These are phyloP conservation scores for Theocolax elegans DNA, from an alignment of 1,140 invertebrate species.

Conservation along the genomic window DNA sequence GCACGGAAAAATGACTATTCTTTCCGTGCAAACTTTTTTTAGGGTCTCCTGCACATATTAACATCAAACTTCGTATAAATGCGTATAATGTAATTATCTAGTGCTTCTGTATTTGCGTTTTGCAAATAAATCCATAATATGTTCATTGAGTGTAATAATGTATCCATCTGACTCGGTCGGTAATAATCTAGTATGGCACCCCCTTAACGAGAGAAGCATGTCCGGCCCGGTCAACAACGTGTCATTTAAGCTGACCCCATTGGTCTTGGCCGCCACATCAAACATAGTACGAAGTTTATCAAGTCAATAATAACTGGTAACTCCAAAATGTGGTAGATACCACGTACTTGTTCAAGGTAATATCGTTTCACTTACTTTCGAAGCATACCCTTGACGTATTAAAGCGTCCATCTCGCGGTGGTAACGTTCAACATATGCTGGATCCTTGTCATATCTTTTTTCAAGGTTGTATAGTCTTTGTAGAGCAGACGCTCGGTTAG, in stretches of 20 bases:
- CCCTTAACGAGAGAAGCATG: neutral
- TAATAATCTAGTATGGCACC: neutral
- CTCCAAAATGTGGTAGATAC: neutral
- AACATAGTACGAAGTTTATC: neutral
- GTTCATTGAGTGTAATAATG: no score
- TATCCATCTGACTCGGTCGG: no score
- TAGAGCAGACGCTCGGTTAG: neutral
- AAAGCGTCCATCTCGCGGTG: neutral
- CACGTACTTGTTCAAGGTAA: neutral
- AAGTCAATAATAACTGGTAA: neutral
- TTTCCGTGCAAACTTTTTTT: slow-evolving; percentile 48
- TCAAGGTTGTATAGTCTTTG: neutral
- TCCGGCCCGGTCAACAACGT: neutral
- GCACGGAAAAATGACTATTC: no score
- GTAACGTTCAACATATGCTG: neutral
- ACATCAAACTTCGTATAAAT: neutral
- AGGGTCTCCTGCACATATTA: neutral
- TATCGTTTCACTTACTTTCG: neutral
- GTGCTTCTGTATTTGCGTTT: no score
- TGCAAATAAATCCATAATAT: no score
- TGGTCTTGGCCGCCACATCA: neutral
- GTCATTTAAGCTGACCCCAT: neutral
- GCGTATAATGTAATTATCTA: slow-evolving; percentile 12
- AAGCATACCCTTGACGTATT: neutral
- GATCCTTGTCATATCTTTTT: neutral